These are phyloP conservation scores for Sarcophaga peregrina DNA, from an alignment of 1,140 invertebrate species.

Conservation along the genomic window DNA sequence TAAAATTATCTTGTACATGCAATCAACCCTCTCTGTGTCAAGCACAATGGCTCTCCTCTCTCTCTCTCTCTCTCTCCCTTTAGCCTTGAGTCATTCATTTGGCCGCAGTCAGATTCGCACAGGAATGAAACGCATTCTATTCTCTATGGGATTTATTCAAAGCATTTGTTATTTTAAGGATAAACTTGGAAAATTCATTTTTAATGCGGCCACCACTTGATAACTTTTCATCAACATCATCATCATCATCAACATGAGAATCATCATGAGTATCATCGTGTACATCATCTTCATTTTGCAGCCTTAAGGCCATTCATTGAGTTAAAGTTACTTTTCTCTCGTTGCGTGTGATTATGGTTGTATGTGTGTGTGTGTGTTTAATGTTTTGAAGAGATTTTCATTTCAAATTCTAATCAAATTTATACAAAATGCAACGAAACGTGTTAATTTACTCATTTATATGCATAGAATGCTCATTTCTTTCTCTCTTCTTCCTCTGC, in stretches of 20 bases:
- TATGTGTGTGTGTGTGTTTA: not conserved
- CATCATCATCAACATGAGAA: not conserved
- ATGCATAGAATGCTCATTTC: conserved; percentile 6
- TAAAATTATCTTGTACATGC: not conserved
- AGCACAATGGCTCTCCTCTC: not conserved
- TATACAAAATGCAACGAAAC: conserved; percentile 29
- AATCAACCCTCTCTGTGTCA: not conserved
- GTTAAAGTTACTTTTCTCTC: too few species aligned
- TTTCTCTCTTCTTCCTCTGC: too few species aligned
- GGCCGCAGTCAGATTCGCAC: not conserved
- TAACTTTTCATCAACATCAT: not conserved
- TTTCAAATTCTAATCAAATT: conserved; percentile 23
- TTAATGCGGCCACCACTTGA: not conserved
- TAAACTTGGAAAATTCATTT: conserved; percentile 24
- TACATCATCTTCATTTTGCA: not conserved
- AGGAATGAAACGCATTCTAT: too few species aligned
- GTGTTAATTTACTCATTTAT: conserved; percentile 40
- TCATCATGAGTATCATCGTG: not conserved
- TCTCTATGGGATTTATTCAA: not conserved
- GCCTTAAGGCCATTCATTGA: conserved; percentile 30
- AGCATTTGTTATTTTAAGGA: conserved; percentile 32
- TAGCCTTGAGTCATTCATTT: too few species aligned
- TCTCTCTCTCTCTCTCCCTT: not conserved
- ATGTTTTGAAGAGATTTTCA: not conserved
- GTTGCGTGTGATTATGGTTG: too few species aligned